Conservation (phyloP, 2,888 invertebrate genomes). For the Incurvaria masculella region DNA sequence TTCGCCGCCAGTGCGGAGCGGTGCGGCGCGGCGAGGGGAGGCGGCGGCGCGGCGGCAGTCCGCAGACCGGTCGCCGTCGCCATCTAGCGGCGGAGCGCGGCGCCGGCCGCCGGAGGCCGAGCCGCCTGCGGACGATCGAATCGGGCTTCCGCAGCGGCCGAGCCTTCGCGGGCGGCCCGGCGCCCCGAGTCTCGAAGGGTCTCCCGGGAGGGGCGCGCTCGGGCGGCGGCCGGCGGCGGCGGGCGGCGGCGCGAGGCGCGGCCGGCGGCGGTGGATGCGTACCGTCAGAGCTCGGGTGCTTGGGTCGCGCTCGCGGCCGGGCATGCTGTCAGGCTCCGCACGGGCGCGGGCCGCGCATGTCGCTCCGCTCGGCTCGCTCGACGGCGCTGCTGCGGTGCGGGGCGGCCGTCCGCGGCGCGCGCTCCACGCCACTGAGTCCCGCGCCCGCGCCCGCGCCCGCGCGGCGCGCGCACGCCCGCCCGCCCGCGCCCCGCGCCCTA, state of each 20-base stretch:
- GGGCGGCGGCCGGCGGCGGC: conserved; percentile 20
- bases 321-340: conserved; percentile 56
- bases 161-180: conserved; percentile 28
- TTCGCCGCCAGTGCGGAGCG: conserved; percentile 31
- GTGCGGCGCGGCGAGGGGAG: conserved; percentile 47
- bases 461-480: conserved; percentile 11
- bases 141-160: conserved; percentile 36
- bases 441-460: conserved; percentile 8
- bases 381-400: conserved; percentile 49
- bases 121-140: conserved; percentile 53
- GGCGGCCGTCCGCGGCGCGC: conserved; percentile 56
- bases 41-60: conserved; percentile 46
- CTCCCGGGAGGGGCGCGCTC: conserved; percentile 30
- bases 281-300: conserved; percentile 54
- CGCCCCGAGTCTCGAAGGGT: conserved; percentile 10
- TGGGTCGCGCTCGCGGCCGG: conserved; percentile 53
- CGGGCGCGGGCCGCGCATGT: conserved; percentile 56
- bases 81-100: conserved; percentile 47
- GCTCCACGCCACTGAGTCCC: conserved; percentile 46
- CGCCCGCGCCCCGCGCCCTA: conserved; percentile 20
- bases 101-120: conserved; percentile 35
- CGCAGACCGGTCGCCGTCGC: conserved; percentile 44
- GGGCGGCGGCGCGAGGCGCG: conserved; percentile 18
- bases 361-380: conserved; percentile 33
- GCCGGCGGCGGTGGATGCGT: conserved; percentile 27